These are phyloP conservation scores for Colistium nudipinnis DNA, from an alignment of 2,113 vertebrate genomes.

Conservation along the genomic window DNA sequence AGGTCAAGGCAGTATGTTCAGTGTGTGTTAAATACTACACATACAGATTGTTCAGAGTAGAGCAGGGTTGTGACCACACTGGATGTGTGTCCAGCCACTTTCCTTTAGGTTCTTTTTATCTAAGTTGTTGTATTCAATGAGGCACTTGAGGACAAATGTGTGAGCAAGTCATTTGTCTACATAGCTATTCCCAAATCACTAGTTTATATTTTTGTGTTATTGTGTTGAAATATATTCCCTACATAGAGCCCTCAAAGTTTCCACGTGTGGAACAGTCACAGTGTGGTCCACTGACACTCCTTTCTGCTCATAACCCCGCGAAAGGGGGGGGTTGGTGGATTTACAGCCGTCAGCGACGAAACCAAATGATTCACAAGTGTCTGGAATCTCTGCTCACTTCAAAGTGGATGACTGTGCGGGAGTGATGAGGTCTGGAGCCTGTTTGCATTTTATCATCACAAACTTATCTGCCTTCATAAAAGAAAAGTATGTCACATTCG, in stretches of 20 bases:
- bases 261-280: background rate
- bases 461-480: too few relatives aligned
- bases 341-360: background rate
- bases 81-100: background rate
- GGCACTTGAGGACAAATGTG: background rate
- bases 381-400: background rate
- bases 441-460: background rate
- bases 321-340: background rate
- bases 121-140: background rate
- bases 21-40: slow-evolving; percentile 10
- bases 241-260: too few relatives aligned
- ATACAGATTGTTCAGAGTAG: background rate
- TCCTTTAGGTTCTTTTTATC: background rate
- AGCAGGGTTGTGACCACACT: background rate
- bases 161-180: too few relatives aligned
- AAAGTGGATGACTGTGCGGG: background rate
- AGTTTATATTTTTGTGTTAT: background rate
- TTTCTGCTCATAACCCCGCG: background rate
- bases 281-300: background rate
- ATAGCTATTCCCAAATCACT: background rate
- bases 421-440: background rate
- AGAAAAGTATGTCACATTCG: background rate
- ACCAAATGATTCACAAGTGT: background rate
- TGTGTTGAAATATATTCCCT: too few relatives aligned
- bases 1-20: slow-evolving; percentile 37